Evolutionary conservation across 2,888 invertebrate genomes (phyloP).

Genomic region (Mythimna albipuncta): DNA sequence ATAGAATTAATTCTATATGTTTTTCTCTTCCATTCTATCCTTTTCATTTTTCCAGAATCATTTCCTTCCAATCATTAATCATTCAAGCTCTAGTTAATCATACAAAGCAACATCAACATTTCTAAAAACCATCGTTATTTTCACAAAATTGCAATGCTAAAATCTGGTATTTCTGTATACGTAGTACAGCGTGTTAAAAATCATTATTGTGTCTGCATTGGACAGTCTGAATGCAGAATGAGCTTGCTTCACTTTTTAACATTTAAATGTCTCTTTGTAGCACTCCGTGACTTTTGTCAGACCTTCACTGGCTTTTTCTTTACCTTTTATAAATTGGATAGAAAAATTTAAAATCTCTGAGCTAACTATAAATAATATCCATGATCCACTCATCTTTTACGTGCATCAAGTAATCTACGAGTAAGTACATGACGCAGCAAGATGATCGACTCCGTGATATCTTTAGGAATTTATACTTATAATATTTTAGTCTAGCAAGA

Average conservation of each 20-base stretch:
- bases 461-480: too few species aligned
- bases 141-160: slow-evolving; percentile 2
- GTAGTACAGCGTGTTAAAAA: not conserved
- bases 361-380: too few species aligned
- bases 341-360: too few species aligned
- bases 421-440: too few species aligned
- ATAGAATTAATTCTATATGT: not conserved
- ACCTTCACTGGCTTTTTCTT: not conserved
- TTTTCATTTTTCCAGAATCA: not conserved
- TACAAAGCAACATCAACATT: not conserved
- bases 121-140: not conserved
- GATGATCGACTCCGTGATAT: too few species aligned
- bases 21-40: not conserved
- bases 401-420: too few species aligned
- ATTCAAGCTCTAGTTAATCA: not conserved
- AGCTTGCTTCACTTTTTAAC: slow-evolving; percentile 30
- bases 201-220: slow-evolving; percentile 5
- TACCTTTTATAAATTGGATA: not conserved
- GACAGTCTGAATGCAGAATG: slow-evolving; percentile 22
- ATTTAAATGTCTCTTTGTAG: slow-evolving; percentile 41
- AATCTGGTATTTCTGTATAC: slow-evolving; percentile 12
- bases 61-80: not conserved
- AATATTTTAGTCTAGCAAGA: too few species aligned
- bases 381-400: too few species aligned
- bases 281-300: slow-evolving; percentile 9